Evolutionary conservation across 2,888 invertebrate species (phyloP).

Genomic region (Panzeria rudis): DNA sequence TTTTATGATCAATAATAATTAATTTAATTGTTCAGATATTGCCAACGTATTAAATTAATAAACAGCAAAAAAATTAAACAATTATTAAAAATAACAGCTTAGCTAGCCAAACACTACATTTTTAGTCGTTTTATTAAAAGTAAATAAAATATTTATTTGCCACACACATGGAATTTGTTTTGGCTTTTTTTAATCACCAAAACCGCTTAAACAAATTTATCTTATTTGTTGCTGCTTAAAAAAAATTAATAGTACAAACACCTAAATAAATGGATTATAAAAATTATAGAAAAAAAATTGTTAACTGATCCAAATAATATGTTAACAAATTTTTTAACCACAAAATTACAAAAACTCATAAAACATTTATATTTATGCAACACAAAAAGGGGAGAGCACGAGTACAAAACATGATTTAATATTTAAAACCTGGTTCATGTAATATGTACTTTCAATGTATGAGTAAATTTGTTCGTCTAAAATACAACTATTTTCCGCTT

Average conservation of each 20-base stretch:
- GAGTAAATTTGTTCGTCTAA: constrained; percentile 9
- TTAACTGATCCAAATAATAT: constrained; percentile 63
- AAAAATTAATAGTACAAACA: constrained; percentile 5
- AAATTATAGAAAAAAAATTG: constrained; percentile 11
- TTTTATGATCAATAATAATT: constrained; percentile 31
- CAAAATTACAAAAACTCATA: constrained; percentile 29
- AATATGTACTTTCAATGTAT: neutral
- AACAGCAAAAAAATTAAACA: neutral
- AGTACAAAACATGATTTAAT: constrained; percentile 13
- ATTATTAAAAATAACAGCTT: neutral
- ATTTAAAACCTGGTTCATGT: constrained; percentile 38
- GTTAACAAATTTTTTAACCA: constrained; percentile 60
- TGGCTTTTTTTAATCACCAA: neutral
- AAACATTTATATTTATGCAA: neutral
- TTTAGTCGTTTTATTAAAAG: neutral
- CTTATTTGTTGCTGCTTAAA: constrained; percentile 10
- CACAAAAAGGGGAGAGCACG: constrained; percentile 8
- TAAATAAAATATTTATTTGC: constrained; percentile 30
- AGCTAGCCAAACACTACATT: neutral
- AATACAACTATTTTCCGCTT: constrained; percentile 27
- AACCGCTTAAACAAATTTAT: constrained; percentile 24
- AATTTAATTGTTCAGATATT: constrained; percentile 28
- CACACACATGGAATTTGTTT: neutral
- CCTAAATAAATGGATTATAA: constrained; percentile 36
- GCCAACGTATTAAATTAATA: constrained; percentile 1